phyloP scores from a whole-genome alignment of 92 coral and sea anemone genomes.

The Palythoa heliodiscus region DNA sequence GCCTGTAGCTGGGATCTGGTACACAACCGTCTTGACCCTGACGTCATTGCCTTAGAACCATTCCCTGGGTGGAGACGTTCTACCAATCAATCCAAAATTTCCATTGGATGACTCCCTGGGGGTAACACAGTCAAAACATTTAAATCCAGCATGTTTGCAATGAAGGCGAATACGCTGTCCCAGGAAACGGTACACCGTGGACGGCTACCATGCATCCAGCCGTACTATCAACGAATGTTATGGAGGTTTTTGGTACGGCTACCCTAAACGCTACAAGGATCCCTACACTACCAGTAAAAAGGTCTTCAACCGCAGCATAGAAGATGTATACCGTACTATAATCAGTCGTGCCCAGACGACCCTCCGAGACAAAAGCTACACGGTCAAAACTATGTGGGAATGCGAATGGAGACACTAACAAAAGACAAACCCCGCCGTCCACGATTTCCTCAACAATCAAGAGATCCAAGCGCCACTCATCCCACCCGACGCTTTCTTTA shows the following conservation, averaged over 20 bases:
- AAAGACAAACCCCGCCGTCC: neutral
- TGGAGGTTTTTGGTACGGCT: constrained; percentile 9
- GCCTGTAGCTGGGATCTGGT: neutral
- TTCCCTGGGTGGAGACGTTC: neutral
- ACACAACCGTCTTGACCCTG: neutral
- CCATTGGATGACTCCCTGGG: neutral
- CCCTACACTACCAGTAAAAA: neutral
- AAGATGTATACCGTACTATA: neutral
- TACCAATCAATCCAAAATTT: neutral
- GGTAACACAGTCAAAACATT: neutral
- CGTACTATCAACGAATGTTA: neutral
- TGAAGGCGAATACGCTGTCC: constrained; percentile 15
- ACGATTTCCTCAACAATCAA: too few relatives aligned
- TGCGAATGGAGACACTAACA: neutral
- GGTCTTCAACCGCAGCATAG: neutral
- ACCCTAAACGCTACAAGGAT: neutral
- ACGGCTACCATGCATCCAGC: constrained; percentile 6
- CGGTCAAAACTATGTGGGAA: neutral
- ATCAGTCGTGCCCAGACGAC: too few relatives aligned
- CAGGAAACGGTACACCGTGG: constrained; percentile 20
- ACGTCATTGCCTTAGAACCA: neutral
- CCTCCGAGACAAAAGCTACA: neutral
- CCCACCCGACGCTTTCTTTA: neutral
- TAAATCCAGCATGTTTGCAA: constrained; percentile 4
- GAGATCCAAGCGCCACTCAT: neutral